These are phyloP conservation scores for Nomada hirtipes DNA, from an alignment of 2,888 invertebrate species.

Conservation along the genomic window DNA sequence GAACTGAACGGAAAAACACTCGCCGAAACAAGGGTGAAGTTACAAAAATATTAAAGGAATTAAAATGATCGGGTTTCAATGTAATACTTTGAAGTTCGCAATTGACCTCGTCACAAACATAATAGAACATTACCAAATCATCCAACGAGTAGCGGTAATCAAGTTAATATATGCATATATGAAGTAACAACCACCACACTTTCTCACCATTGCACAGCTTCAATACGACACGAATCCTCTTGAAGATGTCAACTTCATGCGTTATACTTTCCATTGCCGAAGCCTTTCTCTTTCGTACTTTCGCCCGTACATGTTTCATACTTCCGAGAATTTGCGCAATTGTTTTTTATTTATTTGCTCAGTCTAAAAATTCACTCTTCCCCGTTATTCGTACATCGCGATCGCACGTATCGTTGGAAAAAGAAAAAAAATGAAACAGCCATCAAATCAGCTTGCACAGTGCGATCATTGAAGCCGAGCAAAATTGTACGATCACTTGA, in stretches of 20 bases:
- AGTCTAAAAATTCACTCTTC: slow-evolving; percentile 13
- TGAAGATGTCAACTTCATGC: slow-evolving; percentile 3
- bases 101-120: slow-evolving; percentile 17
- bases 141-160: slow-evolving; percentile 38
- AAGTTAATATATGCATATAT: slow-evolving; percentile 43
- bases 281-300: not conserved
- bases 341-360: not conserved
- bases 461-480: slow-evolving; percentile 1
- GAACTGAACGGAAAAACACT: not conserved
- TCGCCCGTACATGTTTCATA: not conserved
- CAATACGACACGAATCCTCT: slow-evolving; percentile 27
- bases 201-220: slow-evolving; percentile 52
- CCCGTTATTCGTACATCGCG: slow-evolving; percentile 7
- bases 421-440: not conserved
- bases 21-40: not conserved
- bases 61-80: not conserved
- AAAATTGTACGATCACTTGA: slow-evolving; percentile 5
- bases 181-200: slow-evolving; percentile 45
- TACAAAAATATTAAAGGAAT: not conserved
- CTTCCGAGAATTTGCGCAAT: not conserved
- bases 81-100: not conserved
- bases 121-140: slow-evolving; percentile 36
- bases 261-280: slow-evolving; percentile 19
- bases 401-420: slow-evolving; percentile 13
- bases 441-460: not conserved